A percentile compares a stretch with the other conserved stretches of the same genome.
phyloP scores from a whole-genome alignment of 2,888 invertebrate genomes.

The Agrochola litura region DNA sequence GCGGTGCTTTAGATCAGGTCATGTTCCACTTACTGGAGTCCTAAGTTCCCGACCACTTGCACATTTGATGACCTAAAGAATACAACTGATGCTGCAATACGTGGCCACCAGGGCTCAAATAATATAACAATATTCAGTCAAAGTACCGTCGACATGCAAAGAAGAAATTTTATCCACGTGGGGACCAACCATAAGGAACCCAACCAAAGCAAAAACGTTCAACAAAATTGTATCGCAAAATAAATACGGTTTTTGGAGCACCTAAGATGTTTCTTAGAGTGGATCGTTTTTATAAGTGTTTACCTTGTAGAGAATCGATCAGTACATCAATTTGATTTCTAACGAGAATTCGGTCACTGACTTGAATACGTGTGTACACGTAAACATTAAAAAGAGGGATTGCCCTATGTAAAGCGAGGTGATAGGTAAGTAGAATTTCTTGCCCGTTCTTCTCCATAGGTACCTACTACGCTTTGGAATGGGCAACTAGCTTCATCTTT shows the following conservation, averaged over 20 bases:
- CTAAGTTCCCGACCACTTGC: not conserved
- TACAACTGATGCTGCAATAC: not conserved
- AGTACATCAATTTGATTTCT: slow-evolving; percentile 22
- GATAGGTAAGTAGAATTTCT: not conserved
- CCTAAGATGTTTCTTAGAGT: slow-evolving; percentile 29
- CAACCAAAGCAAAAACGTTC: not conserved
- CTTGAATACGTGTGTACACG: not conserved
- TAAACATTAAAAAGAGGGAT: not conserved
- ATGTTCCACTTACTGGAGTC: not conserved
- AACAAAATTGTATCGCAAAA: not conserved
- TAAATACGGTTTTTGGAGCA: slow-evolving; percentile 20
- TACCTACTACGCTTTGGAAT: no score
- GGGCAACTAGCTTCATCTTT: no score
- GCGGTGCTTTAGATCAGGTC: not conserved
- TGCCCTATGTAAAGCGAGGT: not conserved
- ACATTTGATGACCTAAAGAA: not conserved
- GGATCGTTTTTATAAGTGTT: slow-evolving; percentile 24
- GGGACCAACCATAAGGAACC: no score
- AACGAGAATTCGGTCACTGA: not conserved
- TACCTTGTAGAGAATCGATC: slow-evolving; percentile 1
- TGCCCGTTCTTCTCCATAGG: no score
- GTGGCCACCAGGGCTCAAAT: not conserved
- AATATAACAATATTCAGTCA: not conserved
- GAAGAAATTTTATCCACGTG: no score
- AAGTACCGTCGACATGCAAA: not conserved